Evolutionary conservation across 2,113 vertebrate genomes (phyloP).

Genomic region (Typhlomys cinereus): DNA sequence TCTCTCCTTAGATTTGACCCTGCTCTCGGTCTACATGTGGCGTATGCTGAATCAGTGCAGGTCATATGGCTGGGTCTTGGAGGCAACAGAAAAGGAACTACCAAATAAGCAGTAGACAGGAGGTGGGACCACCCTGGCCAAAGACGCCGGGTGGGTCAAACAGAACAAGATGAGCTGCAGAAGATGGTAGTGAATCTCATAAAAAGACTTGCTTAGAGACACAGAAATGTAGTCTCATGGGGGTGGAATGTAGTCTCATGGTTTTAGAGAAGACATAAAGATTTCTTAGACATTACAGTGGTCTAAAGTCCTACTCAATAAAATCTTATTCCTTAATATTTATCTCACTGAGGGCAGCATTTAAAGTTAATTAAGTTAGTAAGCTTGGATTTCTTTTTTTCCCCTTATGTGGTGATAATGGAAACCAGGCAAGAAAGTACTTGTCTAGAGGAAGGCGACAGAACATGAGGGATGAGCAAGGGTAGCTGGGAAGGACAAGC

Average conservation of each 20-base stretch:
- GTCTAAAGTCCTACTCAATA: not conserved
- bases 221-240: not conserved
- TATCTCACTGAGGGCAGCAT: not conserved
- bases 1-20: not conserved
- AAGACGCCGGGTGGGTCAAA: not conserved
- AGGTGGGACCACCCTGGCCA: not conserved
- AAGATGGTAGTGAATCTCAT: not conserved
- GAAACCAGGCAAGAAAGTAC: not conserved
- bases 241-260: not conserved
- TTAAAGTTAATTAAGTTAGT: not conserved
- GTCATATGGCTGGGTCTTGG: not conserved
- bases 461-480: too few species aligned
- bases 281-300: not conserved
- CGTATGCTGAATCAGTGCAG: not conserved
- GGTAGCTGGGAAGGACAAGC: too few species aligned
- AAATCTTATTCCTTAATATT: not conserved
- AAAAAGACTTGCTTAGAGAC: too few species aligned
- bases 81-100: not conserved
- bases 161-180: not conserved
- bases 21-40: not conserved
- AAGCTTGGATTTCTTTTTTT: not conserved
- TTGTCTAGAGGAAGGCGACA: not conserved
- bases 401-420: not conserved
- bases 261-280: not conserved
- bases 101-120: not conserved